Conservation (phyloP, 2,888 invertebrate genomes). For the Apamea crenata region DNA sequence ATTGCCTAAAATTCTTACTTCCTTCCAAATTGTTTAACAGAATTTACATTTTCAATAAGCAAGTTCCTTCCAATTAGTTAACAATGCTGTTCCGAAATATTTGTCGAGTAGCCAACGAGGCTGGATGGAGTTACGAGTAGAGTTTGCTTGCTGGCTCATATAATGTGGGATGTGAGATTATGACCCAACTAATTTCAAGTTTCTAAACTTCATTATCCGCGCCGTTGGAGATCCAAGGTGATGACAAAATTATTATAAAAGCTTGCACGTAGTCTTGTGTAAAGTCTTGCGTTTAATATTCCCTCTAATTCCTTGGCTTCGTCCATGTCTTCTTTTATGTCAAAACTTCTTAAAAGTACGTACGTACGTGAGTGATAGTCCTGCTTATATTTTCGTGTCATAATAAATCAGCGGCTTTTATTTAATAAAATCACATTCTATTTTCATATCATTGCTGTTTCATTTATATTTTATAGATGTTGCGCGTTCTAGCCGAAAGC, state of each 20-base stretch:
- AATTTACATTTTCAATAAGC: conserved; percentile 65
- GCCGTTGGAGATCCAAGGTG: conserved; percentile 83
- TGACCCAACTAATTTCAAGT: conserved; percentile 87
- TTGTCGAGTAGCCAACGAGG: conserved; percentile 64
- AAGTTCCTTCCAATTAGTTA: conserved; percentile 69
- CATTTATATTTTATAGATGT: conserved; percentile 27
- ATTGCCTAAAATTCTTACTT: conserved; percentile 52
- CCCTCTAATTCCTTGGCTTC: conserved; percentile 28
- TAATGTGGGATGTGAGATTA: conserved; percentile 81
- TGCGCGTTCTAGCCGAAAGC: conserved; percentile 18
- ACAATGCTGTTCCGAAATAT: conserved; percentile 66
- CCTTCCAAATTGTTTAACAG: conserved; percentile 52
- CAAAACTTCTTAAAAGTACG: conserved; percentile 13
- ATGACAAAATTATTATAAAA: conserved; percentile 83
- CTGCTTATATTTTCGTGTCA: background rate
- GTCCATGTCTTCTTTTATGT: conserved; percentile 18
- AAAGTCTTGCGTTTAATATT: conserved; percentile 53
- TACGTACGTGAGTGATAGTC: background rate
- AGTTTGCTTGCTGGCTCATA: conserved; percentile 72
- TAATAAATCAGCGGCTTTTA: conserved; percentile 8
- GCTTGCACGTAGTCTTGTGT: conserved; percentile 59
- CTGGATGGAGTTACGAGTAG: conserved; percentile 63
- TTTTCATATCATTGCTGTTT: conserved; percentile 26
- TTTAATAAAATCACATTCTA: conserved; percentile 19
- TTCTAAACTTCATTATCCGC: conserved; percentile 87